These are phyloP conservation scores for Brachionus paranguensis DNA, from an alignment of 1,140 invertebrate species.

Conservation along the genomic window DNA sequence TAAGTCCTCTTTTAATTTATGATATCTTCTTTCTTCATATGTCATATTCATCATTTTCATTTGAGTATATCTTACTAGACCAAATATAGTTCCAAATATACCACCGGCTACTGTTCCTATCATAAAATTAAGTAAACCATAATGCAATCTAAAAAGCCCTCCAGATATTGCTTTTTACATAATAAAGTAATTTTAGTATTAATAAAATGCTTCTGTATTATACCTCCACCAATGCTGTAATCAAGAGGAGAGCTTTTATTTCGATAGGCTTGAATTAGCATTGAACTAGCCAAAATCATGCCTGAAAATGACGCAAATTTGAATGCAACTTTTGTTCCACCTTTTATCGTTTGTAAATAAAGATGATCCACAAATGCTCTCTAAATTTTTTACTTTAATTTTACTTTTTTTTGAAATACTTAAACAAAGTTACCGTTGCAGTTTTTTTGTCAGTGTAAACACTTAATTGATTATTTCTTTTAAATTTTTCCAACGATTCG, in stretches of 20 bases:
- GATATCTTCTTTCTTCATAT: slow-evolving; percentile 23
- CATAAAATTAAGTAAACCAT: neutral
- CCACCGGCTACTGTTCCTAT: neutral
- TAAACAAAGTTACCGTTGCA: neutral
- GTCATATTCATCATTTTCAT: slow-evolving; percentile 2
- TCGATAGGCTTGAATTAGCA: slow-evolving; percentile 10
- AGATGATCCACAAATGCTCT: slow-evolving; percentile 17
- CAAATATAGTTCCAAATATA: slow-evolving; percentile 21
- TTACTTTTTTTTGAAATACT: neutral
- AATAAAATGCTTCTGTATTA: neutral
- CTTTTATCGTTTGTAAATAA: slow-evolving; percentile 19
- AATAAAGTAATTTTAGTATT: no score
- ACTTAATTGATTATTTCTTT: slow-evolving; percentile 21
- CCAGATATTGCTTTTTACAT: neutral
- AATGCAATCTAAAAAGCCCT: slow-evolving; percentile 6
- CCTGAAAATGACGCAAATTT: neutral
- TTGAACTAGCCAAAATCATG: neutral
- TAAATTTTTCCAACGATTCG: slow-evolving; percentile 7
- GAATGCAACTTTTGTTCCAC: neutral
- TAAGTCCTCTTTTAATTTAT: neutral
- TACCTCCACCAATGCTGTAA: slow-evolving; percentile 26
- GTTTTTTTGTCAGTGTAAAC: slow-evolving; percentile 24
- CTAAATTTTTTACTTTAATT: neutral
- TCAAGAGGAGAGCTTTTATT: slow-evolving; percentile 31
- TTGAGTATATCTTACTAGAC: neutral